These are phyloP conservation scores for Butastur rufipennis DNA, from an alignment of 2,113 vertebrate genomes.

Conservation along the genomic window DNA sequence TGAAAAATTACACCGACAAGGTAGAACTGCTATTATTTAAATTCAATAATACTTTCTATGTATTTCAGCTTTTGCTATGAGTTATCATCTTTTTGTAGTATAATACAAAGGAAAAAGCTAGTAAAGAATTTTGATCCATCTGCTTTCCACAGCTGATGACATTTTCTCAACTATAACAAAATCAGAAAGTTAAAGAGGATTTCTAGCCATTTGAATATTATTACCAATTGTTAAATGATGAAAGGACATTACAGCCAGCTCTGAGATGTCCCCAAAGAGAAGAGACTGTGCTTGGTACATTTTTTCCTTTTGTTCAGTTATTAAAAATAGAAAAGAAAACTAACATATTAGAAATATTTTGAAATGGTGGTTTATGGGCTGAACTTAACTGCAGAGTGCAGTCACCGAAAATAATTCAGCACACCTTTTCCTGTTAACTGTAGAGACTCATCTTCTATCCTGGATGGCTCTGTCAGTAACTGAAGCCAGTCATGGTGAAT, in stretches of 20 bases:
- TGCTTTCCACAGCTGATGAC: background rate
- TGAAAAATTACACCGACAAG: background rate
- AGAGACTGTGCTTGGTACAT: background rate
- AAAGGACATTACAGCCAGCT: background rate
- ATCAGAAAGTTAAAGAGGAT: background rate
- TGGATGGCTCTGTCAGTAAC: background rate
- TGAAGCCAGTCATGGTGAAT: background rate
- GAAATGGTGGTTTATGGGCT: background rate
- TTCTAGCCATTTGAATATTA: slow-evolving; percentile 12
- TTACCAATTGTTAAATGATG: background rate
- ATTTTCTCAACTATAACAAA: background rate
- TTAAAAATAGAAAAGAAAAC: background rate
- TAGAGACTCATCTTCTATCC: background rate
- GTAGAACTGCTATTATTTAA: background rate
- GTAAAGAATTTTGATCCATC: background rate
- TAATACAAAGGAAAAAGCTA: background rate
- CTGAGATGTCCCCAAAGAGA: background rate
- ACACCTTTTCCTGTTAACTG: background rate
- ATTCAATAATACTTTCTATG: background rate
- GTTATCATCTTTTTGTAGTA: background rate
- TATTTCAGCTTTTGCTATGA: background rate
- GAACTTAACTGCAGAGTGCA: background rate
- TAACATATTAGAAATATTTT: background rate
- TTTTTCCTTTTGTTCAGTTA: background rate
- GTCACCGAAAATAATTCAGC: background rate